phyloP scores from a whole-genome alignment of 2,888 invertebrate genomes.

The Elysia crispata region DNA sequence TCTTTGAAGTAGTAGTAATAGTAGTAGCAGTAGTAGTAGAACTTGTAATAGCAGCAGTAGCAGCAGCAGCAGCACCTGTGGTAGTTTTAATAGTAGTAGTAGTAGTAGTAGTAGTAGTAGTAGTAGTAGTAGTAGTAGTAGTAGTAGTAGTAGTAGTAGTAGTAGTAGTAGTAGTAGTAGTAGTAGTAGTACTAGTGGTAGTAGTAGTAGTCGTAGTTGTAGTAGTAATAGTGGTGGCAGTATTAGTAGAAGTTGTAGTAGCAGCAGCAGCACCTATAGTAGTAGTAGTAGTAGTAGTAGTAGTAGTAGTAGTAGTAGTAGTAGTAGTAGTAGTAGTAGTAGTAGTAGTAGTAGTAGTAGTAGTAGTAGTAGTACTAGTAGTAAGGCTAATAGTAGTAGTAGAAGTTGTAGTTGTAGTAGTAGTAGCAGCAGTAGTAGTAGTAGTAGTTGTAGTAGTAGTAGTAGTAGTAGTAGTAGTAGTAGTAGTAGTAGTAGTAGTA shows the following conservation, averaged over 20 bases:
- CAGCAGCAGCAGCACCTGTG: too few relatives aligned
- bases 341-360: slow-evolving; percentile 22
- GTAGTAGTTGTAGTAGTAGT: slow-evolving; percentile 3
- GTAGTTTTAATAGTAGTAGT: slow-evolving; percentile 22
- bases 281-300: slow-evolving; percentile 28
- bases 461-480: slow-evolving; percentile 28
- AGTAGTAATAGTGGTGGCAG: too few relatives aligned
- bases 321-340: slow-evolving; percentile 28
- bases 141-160: slow-evolving; percentile 28
- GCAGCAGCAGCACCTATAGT: too few relatives aligned
- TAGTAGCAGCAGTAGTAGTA: slow-evolving; percentile 21
- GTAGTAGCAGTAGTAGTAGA: not conserved
- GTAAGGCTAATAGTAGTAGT: not conserved
- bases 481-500: not conserved
- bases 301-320: slow-evolving; percentile 28
- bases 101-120: slow-evolving; percentile 28
- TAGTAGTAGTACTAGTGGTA: too few relatives aligned
- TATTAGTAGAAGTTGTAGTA: too few relatives aligned
- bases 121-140: slow-evolving; percentile 28
- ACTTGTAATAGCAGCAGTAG: too few relatives aligned
- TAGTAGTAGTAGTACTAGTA: slow-evolving; percentile 3
- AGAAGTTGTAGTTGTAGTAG: slow-evolving; percentile 20
- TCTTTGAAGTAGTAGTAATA: not conserved
- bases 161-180: slow-evolving; percentile 28
- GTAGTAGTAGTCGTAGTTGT: too few relatives aligned